A percentile compares a stretch with the other conserved stretches of the same genome.
Conservation (phyloP, 2,888 invertebrate species). For the Caenorhabditis panamensis region DNA sequence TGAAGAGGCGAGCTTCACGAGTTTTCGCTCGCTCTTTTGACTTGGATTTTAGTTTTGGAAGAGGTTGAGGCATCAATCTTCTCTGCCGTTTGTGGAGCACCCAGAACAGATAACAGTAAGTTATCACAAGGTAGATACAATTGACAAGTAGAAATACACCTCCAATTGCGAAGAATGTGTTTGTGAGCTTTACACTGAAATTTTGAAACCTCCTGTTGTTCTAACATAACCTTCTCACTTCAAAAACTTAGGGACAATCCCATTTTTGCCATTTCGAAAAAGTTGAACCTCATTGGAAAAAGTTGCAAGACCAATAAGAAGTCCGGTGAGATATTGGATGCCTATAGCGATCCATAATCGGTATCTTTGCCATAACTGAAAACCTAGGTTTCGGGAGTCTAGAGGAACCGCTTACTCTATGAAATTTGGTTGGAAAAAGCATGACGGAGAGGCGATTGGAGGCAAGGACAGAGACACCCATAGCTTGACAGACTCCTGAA, state of each 20-base stretch:
- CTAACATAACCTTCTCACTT: constrained; percentile 14
- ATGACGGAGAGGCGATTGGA: constrained; percentile 54
- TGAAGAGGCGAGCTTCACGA: constrained; percentile 45
- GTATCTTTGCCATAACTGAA: constrained; percentile 42
- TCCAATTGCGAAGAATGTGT: constrained; percentile 43
- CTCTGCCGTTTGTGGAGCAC: constrained; percentile 24
- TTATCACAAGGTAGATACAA: constrained; percentile 21
- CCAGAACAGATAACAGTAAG: constrained; percentile 50
- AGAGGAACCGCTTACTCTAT: constrained; percentile 28
- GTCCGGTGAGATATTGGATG: constrained; percentile 44
- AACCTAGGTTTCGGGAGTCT: background rate
- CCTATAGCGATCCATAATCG: constrained; percentile 38
- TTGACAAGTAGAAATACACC: constrained; percentile 42
- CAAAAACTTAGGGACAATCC: constrained; percentile 52
- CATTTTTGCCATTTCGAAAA: constrained; percentile 30
- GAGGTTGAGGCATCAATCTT: background rate
- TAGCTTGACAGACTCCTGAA: constrained; percentile 58
- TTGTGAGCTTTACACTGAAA: constrained; percentile 18
- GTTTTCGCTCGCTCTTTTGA: constrained; percentile 30
- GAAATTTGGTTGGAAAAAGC: constrained; percentile 45
- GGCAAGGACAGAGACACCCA: constrained; percentile 48
- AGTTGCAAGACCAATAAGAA: constrained; percentile 19
- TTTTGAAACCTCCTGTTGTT: background rate
- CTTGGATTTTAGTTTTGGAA: constrained; percentile 3
- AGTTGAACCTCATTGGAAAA: constrained; percentile 46